phyloP scores from a whole-genome alignment of 2,113 vertebrate species.

The Lepus timidus region DNA sequence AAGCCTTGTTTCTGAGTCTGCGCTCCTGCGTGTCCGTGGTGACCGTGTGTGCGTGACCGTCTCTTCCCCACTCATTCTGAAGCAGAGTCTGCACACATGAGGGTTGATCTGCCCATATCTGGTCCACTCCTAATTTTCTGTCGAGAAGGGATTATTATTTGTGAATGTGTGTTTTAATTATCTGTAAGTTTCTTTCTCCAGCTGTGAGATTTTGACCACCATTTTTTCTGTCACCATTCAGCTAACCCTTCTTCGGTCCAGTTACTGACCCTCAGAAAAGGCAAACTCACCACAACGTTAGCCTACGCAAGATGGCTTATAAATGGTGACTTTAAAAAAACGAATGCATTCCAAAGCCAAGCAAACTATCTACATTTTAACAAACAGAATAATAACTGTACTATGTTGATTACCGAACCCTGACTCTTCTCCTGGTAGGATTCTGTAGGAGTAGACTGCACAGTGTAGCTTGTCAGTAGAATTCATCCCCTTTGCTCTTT shows the following conservation, averaged over 20 bases:
- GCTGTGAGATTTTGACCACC: constrained; percentile 6
- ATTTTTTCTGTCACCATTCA: background rate
- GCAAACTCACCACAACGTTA: background rate
- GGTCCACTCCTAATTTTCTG: background rate
- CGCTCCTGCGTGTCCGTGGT: background rate
- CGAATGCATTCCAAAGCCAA: constrained; percentile 44
- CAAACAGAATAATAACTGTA: background rate
- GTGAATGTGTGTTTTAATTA: background rate
- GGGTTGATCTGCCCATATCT: background rate
- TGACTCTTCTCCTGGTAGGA: background rate
- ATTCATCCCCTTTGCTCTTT: constrained; percentile 14
- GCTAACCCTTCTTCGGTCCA: background rate
- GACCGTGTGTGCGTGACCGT: background rate
- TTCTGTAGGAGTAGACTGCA: constrained; percentile 28
- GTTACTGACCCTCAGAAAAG: constrained; percentile 19
- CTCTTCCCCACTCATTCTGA: constrained; percentile 31
- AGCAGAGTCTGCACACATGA: constrained; percentile 18
- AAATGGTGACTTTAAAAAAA: constrained; percentile 24
- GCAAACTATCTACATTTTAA: constrained; percentile 31
- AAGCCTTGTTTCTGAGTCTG: background rate
- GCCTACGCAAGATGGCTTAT: background rate
- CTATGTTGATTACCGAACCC: constrained; percentile 31
- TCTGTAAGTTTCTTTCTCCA: constrained; percentile 22
- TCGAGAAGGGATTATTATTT: background rate
- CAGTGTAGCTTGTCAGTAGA: background rate